Conservation (phyloP, 2,888 invertebrate species). For the Drosophila formosana region DNA sequence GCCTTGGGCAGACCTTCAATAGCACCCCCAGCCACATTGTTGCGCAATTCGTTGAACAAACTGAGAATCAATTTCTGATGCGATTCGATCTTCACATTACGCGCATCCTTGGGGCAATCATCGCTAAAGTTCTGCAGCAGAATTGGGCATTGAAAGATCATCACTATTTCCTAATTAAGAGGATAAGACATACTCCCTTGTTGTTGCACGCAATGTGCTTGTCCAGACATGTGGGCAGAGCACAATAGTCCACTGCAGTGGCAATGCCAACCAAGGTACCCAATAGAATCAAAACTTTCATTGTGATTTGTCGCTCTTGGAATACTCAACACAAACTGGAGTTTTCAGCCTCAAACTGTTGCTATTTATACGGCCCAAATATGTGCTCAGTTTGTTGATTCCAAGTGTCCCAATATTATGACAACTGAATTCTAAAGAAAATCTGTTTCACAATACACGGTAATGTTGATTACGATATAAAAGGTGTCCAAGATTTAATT, state of each 20-base stretch:
- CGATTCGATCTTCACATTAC: constrained; percentile 18
- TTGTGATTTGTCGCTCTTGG: constrained; percentile 8
- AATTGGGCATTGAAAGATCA: background rate
- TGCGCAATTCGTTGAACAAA: constrained; percentile 37
- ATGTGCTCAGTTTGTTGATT: background rate
- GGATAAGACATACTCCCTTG: constrained; percentile 24
- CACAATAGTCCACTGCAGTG: constrained; percentile 37
- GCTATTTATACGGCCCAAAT: constrained; percentile 2
- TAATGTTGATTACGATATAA: background rate
- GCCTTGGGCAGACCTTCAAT: constrained; percentile 33
- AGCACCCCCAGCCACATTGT: constrained; percentile 25
- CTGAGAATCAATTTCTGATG: constrained; percentile 33
- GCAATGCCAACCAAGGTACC: constrained; percentile 15
- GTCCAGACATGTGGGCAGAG: constrained; percentile 35
- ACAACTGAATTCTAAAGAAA: constrained; percentile 13
- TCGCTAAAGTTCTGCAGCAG: constrained; percentile 24
- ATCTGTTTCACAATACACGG: background rate
- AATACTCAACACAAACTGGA: constrained; percentile 20
- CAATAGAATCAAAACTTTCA: constrained; percentile 29
- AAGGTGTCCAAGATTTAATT: constrained; percentile 12
- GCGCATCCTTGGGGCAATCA: constrained; percentile 30
- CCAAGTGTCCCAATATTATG: background rate
- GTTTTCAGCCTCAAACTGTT: background rate
- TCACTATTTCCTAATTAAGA: too few species aligned
- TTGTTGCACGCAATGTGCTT: constrained; percentile 41